phyloP scores from a whole-genome alignment of 1,140 invertebrate species.

The Branchinecta lynchi region DNA sequence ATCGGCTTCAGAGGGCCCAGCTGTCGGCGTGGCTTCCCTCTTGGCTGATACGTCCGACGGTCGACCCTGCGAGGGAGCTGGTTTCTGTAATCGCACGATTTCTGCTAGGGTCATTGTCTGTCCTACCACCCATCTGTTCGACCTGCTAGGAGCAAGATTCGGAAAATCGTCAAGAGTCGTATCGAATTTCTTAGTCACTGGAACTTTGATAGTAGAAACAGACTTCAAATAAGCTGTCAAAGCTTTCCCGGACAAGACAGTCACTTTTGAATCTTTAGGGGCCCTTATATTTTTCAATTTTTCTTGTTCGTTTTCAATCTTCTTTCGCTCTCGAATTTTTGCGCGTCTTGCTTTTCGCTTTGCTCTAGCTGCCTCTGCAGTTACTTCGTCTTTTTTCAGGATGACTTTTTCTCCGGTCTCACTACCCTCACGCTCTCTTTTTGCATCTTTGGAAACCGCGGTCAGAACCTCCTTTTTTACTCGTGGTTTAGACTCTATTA shows the following conservation, averaged over 20 bases:
- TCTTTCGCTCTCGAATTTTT: neutral
- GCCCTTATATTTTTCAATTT: neutral
- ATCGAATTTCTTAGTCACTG: too few relatives aligned
- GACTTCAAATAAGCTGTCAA: neutral
- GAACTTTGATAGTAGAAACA: too few relatives aligned
- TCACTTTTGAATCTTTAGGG: neutral
- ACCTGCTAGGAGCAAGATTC: constrained; percentile 10
- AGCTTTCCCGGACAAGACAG: neutral
- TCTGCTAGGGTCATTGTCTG: constrained; percentile 1
- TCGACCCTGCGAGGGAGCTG: neutral
- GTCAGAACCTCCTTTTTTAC: neutral
- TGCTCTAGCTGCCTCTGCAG: neutral
- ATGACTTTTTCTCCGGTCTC: too few relatives aligned
- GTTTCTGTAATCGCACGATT: constrained; percentile 17
- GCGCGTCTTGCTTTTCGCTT: neutral
- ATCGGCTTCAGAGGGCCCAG: neutral
- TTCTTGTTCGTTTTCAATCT: neutral
- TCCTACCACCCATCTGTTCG: neutral
- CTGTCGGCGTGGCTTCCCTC: neutral
- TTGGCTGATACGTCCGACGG: neutral
- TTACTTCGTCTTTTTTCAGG: too few relatives aligned
- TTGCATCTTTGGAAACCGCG: neutral
- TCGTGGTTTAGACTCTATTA: neutral
- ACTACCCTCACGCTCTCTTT: too few relatives aligned
- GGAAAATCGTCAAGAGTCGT: too few relatives aligned